Percentiles rank a stretch among this genome's conserved stretches.
Conservation (phyloP, 2,113 vertebrate species). For the Chloroceryle aenea region DNA sequence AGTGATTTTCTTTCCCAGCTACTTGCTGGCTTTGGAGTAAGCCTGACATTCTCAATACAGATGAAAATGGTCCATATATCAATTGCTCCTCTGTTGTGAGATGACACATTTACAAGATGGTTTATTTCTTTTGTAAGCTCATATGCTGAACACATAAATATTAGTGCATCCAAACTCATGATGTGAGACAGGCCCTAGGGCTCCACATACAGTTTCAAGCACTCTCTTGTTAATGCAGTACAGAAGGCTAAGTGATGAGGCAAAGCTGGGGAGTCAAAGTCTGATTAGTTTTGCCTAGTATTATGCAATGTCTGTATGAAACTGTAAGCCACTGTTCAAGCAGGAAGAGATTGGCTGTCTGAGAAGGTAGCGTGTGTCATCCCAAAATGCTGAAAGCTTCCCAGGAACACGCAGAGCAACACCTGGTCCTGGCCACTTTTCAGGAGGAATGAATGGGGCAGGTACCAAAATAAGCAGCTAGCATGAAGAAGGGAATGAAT, state of each 20-base stretch:
- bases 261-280: neutral
- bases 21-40: neutral
- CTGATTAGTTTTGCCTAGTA: neutral
- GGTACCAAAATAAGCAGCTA: neutral
- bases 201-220: neutral
- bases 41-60: neutral
- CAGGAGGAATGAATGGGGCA: neutral
- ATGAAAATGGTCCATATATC: neutral
- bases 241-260: neutral
- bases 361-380: neutral
- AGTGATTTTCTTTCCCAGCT: neutral
- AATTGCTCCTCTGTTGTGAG: neutral
- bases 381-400: neutral
- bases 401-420: neutral
- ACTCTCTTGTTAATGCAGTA: neutral
- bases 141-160: neutral
- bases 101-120: neutral
- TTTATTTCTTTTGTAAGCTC: conserved; percentile 13
- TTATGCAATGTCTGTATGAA: neutral
- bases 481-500: neutral
- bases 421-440: neutral
- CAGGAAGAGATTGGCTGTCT: neutral
- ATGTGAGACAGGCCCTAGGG: neutral
- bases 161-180: neutral
- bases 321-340: neutral